These are phyloP conservation scores for Microtus obscurus DNA, from an alignment of 2,797 vertebrate genomes.

Conservation along the genomic window DNA sequence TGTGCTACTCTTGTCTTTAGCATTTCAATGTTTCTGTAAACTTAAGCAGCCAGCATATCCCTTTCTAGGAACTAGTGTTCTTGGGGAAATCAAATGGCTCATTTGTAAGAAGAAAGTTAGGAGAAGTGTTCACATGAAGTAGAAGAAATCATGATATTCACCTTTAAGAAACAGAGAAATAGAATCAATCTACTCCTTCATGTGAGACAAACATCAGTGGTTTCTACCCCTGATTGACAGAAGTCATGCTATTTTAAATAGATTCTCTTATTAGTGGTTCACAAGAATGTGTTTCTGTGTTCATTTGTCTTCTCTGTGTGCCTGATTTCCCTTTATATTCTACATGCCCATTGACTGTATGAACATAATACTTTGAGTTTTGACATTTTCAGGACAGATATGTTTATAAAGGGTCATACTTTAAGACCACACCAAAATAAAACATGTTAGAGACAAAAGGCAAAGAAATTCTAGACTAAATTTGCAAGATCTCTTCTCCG, in stretches of 20 bases:
- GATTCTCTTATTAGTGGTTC: not conserved
- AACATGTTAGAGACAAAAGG: not conserved
- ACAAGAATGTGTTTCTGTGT: not conserved
- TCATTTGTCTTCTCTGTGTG: not conserved
- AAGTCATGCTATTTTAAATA: not conserved
- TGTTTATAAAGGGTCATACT: not conserved
- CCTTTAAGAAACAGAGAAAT: not conserved
- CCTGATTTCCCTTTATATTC: not conserved
- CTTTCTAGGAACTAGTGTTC: not conserved
- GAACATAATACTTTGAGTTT: not conserved
- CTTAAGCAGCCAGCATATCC: no score
- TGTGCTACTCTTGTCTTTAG: not conserved
- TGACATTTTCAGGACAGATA: not conserved
- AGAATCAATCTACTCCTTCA: not conserved
- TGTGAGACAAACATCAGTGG: no score
- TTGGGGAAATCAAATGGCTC: no score
- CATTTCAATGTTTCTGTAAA: not conserved
- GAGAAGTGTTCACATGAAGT: no score
- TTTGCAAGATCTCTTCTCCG: no score
- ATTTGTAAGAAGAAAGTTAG: no score
- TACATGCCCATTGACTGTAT: not conserved
- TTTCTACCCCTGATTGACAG: no score
- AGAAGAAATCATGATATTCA: not conserved
- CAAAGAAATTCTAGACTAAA: not conserved
- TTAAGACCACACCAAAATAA: not conserved